Base-by-base conservation (phyloP, 2,113 vertebrate species). In the Cariama cristata region DNA sequence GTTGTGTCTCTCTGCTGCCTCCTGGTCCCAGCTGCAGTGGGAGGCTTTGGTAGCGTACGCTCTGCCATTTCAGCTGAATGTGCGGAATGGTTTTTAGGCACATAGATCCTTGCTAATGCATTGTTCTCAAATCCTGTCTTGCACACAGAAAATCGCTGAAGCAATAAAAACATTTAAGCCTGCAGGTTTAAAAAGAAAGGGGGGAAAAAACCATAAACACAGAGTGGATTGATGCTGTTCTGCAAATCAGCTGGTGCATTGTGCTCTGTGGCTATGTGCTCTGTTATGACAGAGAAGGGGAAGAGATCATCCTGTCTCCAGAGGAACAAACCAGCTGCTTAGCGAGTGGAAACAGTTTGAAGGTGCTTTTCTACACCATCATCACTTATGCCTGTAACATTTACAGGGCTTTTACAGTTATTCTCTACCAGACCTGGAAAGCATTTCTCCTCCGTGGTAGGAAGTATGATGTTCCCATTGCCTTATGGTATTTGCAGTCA, bases 121-220 rank as follows among this genome's bases (percentile, higher is more conserved):
- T 96, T 97, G 90, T 96, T 93, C 79, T 89, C 87, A 79, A 89
- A 91, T 90, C 83, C 92, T 77, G 68, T 95, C 93, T 94, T 95
- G 58, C 75, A 66, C 71, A 95, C 63, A 90, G 84, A 93, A 96
- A 94, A 91, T 86, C 95, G 96, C 82, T 96, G 96, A 95, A 96
- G 95, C 94, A 97, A 95, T 91, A 93, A 94, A 86, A 95, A 86
- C 89, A 49, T 96, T 91, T 92, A 95, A 97, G 93, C 86, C 85
- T 90, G 50, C 9, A 1, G 47, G 45, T 83, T 93, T 80, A 69
- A 89, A 95, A 83, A 90, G 74, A 89, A 93, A 80, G 35, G 23
- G 19, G 44, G 64, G 55, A 7, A 26, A 49, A 81, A 92, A 45
- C 84, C 7, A 3, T 95, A 85, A 95, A 86, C 32, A 68, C 62